Base-by-base conservation (phyloP, 2,113 vertebrate genomes). In the Hystrix brachyura region DNA sequence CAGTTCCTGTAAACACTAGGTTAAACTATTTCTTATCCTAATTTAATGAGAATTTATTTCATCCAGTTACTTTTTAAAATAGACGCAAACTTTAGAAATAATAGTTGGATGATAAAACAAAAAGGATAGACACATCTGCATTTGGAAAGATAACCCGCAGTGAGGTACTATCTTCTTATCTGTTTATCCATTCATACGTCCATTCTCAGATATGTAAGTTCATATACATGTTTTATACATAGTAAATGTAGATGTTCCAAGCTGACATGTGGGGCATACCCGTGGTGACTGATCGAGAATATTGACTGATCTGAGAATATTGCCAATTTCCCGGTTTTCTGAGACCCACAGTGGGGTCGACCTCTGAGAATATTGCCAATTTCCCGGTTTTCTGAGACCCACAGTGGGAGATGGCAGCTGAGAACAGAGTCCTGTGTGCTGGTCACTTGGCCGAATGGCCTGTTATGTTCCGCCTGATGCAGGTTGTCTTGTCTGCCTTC, bases 1-100 rank as follows among this genome's bases (percentile, higher is more conserved):
- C 34, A 71, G n/a, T 81, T 94, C n/a, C 78, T 80, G 15, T 83
- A 95, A 84, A 27, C 15, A 90, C 10, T 5, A 74, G 55, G 64
- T 87, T 86, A 85, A 82, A 71, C 27, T 51, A 11, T 81, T 83
- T 80, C 18, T 74, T 89, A 59, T 23, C 80, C 53, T 72, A 81
- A 18, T 78, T 95, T 51, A 95, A n/a, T 83, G 27, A 51, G 29
- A 94, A 87, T 72, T 84, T 5, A 23, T 51, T 88, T 93, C 11
- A 32, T 83, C 19, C 5, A 78, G 48, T 82, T 94, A 80, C 72
- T 82, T 94, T 93, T 76, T 25, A 34, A 89, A 60, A 51, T 67
- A 92, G 3, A 14, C 84, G 46, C 46, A n/a, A 85, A 62, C 19
- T 57, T 81, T 27, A 62, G 64, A 88, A 79, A 88, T 93, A 88